These are phyloP conservation scores for Ammodramus savannarum DNA, from an alignment of 2,113 vertebrate species.

Conservation along the genomic window DNA sequence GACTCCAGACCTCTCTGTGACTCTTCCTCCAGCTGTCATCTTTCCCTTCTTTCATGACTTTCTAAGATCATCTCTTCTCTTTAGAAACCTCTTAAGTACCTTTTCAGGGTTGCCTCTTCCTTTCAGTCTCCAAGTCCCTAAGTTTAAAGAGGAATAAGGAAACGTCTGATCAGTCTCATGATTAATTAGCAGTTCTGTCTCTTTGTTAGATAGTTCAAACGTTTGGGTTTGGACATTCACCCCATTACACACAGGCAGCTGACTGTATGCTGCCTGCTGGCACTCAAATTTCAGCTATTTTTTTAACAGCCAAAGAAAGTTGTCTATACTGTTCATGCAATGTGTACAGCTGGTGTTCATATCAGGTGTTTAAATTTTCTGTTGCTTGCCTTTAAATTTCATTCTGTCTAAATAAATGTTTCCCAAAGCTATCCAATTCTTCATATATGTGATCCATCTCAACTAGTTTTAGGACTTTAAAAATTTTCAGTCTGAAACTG, in stretches of 20 bases:
- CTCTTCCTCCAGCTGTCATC: neutral
- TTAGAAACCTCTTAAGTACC: neutral
- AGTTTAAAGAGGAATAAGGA: neutral
- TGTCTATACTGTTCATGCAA: rapidly evolving
- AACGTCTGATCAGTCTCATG: neutral
- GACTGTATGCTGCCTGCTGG: neutral
- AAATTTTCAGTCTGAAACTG: neutral
- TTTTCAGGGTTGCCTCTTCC: neutral
- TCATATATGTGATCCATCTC: neutral
- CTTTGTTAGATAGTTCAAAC: neutral
- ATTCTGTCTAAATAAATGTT: neutral
- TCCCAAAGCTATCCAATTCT: neutral
- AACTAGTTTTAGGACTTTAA: neutral
- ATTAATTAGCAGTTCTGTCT: neutral
- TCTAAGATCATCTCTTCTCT: neutral
- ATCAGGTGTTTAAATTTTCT: neutral
- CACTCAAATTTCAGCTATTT: neutral
- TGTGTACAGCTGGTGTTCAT: neutral
- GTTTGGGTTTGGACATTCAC: neutral
- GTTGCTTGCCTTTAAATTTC: neutral
- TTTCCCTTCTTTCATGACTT: neutral
- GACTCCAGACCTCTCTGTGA: rapidly evolving
- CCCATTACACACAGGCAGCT: neutral
- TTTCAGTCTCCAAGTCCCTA: neutral
- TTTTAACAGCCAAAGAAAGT: neutral